phyloP scores from a whole-genome alignment of 92 coral and sea anemone genomes.

The Zoanthus sociatus region DNA sequence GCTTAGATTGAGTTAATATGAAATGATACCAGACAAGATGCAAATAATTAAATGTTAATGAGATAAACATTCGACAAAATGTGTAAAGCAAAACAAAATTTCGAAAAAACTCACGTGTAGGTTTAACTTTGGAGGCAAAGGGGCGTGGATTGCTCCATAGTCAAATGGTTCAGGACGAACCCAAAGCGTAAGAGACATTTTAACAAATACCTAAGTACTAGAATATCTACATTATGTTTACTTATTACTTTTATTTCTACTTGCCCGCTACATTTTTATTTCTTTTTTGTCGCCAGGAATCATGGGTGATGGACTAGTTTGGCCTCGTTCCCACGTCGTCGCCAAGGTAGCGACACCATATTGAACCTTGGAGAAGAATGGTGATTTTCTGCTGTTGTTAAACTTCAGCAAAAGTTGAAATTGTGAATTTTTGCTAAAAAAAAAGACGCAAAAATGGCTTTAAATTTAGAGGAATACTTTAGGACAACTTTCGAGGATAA shows the following conservation, averaged over 20 bases:
- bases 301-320: slow-evolving; percentile 14
- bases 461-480: slow-evolving; percentile 95
- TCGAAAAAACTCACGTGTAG: slow-evolving; percentile 77
- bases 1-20: not conserved
- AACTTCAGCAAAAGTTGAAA: not conserved
- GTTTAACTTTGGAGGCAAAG: slow-evolving; percentile 93
- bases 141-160: slow-evolving; percentile 94
- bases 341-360: slow-evolving; percentile 41
- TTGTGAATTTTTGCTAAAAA: not conserved
- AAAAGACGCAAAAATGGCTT: slow-evolving; percentile 74
- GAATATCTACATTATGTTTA: slow-evolving; percentile 2
- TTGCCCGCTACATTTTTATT: slow-evolving; percentile 48
- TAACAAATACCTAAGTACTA: not conserved
- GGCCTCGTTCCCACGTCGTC: slow-evolving; percentile 32
- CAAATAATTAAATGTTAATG: not conserved
- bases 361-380: slow-evolving; percentile 22
- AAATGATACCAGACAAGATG: not conserved
- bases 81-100: not conserved
- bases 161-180: slow-evolving; percentile 97
- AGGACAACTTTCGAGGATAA: slow-evolving; percentile 99
- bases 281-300: slow-evolving; percentile 19
- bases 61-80: not conserved
- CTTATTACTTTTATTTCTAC: not conserved
- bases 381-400: not conserved
- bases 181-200: slow-evolving; percentile 80